A percentile compares a stretch with the other conserved stretches of the same genome.
Conservation (phyloP, 2,888 invertebrate genomes). For the Heteromurus nitidus region DNA sequence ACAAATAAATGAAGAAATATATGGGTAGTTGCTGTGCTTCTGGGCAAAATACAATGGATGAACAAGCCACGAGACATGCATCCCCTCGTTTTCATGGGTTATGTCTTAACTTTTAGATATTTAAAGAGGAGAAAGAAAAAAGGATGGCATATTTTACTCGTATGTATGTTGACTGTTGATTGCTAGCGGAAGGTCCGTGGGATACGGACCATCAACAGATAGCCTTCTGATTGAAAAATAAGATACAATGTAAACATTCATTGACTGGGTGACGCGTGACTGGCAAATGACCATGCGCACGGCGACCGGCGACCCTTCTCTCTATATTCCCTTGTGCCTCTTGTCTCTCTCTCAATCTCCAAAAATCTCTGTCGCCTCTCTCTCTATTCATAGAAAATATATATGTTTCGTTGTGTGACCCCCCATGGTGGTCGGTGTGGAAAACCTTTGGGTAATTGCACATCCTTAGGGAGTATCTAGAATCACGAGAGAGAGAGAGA, state of each 20-base stretch:
- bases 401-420: slow-evolving; percentile 59
- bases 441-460: slow-evolving; percentile 37
- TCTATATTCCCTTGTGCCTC: neutral
- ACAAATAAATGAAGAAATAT: slow-evolving; percentile 52
- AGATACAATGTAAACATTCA: slow-evolving; percentile 71
- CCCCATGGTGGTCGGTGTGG: slow-evolving; percentile 61
- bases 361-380: slow-evolving; percentile 28
- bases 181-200: slow-evolving; percentile 54
- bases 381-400: no score
- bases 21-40: slow-evolving; percentile 14
- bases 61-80: slow-evolving; percentile 7
- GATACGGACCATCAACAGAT: slow-evolving; percentile 67
- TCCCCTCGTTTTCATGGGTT: neutral
- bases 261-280: slow-evolving; percentile 67
- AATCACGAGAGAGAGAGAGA: slow-evolving; percentile 6
- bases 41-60: neutral
- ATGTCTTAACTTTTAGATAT: neutral
- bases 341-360: slow-evolving; percentile 25
- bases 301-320: slow-evolving; percentile 13
- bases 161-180: slow-evolving; percentile 43
- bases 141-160: slow-evolving; percentile 2
- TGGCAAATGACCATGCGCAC: slow-evolving; percentile 56
- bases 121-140: neutral
- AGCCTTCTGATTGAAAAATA: slow-evolving; percentile 63
- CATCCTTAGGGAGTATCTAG: slow-evolving; percentile 35